Percentiles rank a stretch among this genome's conserved stretches.
These are phyloP conservation scores for Apistogramma diplotaenia DNA, from an alignment of 2,113 vertebrate genomes.

Conservation along the genomic window DNA sequence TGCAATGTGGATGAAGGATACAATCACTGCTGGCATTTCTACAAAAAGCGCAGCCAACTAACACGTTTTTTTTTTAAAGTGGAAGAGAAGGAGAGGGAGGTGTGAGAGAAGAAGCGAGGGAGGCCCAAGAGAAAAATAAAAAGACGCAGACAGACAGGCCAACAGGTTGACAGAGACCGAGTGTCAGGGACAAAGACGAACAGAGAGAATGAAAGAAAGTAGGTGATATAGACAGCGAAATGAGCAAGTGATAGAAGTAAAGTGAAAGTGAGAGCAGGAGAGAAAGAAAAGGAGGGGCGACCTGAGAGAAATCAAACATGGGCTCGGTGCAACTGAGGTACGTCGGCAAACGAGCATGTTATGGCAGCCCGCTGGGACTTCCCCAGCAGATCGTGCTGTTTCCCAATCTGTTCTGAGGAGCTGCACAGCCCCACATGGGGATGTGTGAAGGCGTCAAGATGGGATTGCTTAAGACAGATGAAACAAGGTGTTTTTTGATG, in stretches of 20 bases:
- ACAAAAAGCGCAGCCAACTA: slow-evolving; percentile 61
- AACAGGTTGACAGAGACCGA: slow-evolving; percentile 52
- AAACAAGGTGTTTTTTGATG: slow-evolving; percentile 78
- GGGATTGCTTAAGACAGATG: slow-evolving; percentile 84
- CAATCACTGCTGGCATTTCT: slow-evolving; percentile 72
- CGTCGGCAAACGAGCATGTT: slow-evolving; percentile 77
- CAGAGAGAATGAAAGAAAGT: slow-evolving; percentile 37
- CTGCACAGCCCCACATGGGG: slow-evolving; percentile 73
- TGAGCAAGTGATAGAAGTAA: slow-evolving; percentile 68
- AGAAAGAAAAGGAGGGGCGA: slow-evolving; percentile 67
- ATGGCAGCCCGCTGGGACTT: slow-evolving; percentile 78
- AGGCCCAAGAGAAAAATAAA: slow-evolving; percentile 43
- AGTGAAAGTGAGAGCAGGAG: slow-evolving; percentile 59
- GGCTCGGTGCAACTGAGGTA: slow-evolving; percentile 71
- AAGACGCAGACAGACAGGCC: slow-evolving; percentile 52
- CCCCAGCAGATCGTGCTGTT: slow-evolving; percentile 77
- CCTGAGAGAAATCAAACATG: slow-evolving; percentile 79
- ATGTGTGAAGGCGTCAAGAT: slow-evolving; percentile 75
- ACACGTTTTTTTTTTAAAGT: slow-evolving; percentile 64
- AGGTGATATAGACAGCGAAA: slow-evolving; percentile 61
- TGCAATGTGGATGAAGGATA: slow-evolving; percentile 68
- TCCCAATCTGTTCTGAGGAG: slow-evolving; percentile 81
- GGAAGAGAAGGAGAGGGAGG: slow-evolving; percentile 45
- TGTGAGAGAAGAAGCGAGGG: slow-evolving; percentile 38
- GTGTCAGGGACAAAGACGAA: slow-evolving; percentile 49